Base-by-base conservation (phyloP, 1,140 invertebrate species). In the Micrasema longulum region DNA sequence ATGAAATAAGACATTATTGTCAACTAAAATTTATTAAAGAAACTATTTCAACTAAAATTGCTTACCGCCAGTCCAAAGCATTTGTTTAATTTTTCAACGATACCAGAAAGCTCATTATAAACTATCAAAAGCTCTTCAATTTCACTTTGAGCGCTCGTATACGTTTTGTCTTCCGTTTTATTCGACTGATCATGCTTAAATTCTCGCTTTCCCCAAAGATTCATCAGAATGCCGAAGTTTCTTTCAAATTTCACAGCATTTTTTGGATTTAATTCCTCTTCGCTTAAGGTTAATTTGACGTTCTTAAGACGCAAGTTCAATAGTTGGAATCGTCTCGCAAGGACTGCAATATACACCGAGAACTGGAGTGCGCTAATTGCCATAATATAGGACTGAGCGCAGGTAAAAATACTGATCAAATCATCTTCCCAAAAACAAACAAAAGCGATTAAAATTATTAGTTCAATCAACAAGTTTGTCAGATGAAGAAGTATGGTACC, bases 31-130 rank as follows among this genome's bases (percentile, higher is more conserved):
- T n/a, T n/a, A n/a, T n/a, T n/a, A n/a, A n/a, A n/a, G n/a, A n/a
- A n/a, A n/a, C n/a, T n/a, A n/a, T n/a, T n/a, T n/a, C n/a, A 41
- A 41, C 1, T 45, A 45, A 45, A 45, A 45, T 7, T 16, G 18
- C n/a, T 45, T 48, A 68, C 65, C 65, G 36, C n/a, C 41, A 68
- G 45, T 55, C 65, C 65, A 20, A 55, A 55, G 18, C 31, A 23
- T 10, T 16, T 55, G 23, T 68, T 68, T 2, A 57, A 53, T 9
- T 43, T 14, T 20, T 53, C 52, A n/a, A 68, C 26, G n/a, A 68
- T 43, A 23, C 53, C 36, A 41, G 36, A 16, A 6, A 68, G 52
- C 26, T 57, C 41, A 45, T 68, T 57, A 14, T 68, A 57, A 10
- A 45, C 38, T 23, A 20, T 36, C 12, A 68, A 16, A 36, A 53